phyloP scores from a whole-genome alignment of 2,113 vertebrate genomes.

The Numida meleagris region DNA sequence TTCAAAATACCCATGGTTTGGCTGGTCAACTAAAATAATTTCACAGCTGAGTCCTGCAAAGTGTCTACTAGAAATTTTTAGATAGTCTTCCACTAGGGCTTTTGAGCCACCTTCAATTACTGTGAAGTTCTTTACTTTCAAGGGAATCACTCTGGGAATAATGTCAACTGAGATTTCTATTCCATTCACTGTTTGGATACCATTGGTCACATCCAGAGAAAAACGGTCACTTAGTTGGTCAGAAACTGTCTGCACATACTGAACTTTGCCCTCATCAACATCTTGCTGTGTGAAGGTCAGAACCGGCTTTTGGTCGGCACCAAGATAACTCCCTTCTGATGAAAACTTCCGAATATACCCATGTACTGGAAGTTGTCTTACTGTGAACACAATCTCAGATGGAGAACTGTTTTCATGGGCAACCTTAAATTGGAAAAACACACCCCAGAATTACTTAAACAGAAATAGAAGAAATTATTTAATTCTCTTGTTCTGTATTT shows the following conservation, averaged over 20 bases:
- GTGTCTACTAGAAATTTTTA: conserved; percentile 82
- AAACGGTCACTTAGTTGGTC: conserved; percentile 78
- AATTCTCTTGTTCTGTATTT: neutral
- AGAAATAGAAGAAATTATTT: neutral
- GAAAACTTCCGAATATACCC: conserved; percentile 83
- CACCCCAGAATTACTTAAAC: neutral
- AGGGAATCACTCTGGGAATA: conserved; percentile 83
- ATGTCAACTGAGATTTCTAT: conserved; percentile 83
- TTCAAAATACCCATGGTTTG: conserved; percentile 83
- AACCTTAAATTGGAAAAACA: conserved; percentile 78
- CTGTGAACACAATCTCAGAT: conserved; percentile 82
- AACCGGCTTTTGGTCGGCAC: conserved; percentile 71
- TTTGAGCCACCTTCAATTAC: conserved; percentile 85
- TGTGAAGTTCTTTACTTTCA: conserved; percentile 85
- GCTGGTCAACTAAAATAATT: conserved; percentile 82
- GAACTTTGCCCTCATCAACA: conserved; percentile 82
- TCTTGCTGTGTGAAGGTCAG: conserved; percentile 86
- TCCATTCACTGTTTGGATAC: conserved; percentile 76
- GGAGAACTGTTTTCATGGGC: conserved; percentile 84
- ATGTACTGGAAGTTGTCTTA: conserved; percentile 76
- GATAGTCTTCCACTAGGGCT: conserved; percentile 79
- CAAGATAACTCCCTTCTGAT: conserved; percentile 68
- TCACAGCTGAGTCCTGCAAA: conserved; percentile 85
- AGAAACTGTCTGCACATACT: conserved; percentile 84
- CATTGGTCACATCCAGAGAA: conserved; percentile 82